These are phyloP conservation scores for Myripristis murdjan DNA, from an alignment of 2,797 vertebrate genomes.

Conservation along the genomic window DNA sequence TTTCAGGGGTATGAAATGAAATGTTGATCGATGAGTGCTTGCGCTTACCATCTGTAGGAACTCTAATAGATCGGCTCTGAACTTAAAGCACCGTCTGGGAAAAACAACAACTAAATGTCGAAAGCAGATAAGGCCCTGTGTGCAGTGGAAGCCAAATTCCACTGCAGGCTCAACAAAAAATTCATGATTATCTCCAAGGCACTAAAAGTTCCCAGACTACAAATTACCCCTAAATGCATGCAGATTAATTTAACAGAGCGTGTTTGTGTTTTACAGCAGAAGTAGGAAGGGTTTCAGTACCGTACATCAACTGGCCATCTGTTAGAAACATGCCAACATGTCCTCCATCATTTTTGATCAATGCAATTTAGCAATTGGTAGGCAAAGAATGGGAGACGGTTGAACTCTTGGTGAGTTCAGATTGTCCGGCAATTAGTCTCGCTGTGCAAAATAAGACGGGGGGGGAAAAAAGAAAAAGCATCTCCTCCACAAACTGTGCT, in stretches of 20 bases:
- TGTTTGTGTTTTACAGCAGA: constrained; percentile 31
- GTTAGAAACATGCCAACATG: constrained; percentile 9
- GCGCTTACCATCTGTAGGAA: constrained; percentile 24
- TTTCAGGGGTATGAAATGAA: constrained; percentile 19
- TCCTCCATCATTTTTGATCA: constrained; percentile 24
- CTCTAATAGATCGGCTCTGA: constrained; percentile 15
- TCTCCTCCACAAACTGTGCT: constrained; percentile 45
- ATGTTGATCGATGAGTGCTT: constrained; percentile 20
- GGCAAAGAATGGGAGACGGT: background rate
- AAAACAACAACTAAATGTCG: constrained; percentile 41
- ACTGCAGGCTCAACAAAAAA: constrained; percentile 30
- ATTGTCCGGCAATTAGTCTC: constrained; percentile 7
- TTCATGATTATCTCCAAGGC: constrained; percentile 46
- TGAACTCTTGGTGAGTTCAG: constrained; percentile 9
- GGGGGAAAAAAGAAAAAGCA: background rate
- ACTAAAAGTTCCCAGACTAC: constrained; percentile 64
- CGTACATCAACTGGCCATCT: constrained; percentile 44
- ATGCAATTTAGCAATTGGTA: constrained; percentile 24
- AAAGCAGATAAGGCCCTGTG: constrained; percentile 44
- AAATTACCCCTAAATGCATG: constrained; percentile 61
- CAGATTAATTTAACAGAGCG: constrained; percentile 42
- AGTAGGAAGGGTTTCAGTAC: constrained; percentile 18
- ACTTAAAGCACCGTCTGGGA: constrained; percentile 25
- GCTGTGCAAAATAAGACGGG: background rate
- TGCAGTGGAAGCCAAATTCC: constrained; percentile 38